These are phyloP conservation scores for Neodon shergylaensis DNA, from an alignment of 2,113 vertebrate genomes.

Conservation along the genomic window DNA sequence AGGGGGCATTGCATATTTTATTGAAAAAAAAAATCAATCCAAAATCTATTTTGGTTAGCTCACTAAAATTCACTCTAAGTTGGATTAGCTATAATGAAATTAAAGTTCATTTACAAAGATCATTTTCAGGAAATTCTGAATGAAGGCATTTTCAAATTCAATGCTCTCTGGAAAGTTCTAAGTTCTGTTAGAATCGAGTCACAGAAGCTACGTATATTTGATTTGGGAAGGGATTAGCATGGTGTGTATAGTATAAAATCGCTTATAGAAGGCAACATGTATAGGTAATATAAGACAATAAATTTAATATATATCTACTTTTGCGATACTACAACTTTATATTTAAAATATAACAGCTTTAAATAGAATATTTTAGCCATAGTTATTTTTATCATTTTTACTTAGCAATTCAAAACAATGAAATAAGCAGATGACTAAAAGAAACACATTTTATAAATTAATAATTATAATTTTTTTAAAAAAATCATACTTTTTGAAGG, in stretches of 20 bases:
- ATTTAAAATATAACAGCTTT: slow-evolving; percentile 49
- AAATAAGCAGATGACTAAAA: slow-evolving; percentile 20
- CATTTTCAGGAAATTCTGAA: slow-evolving; percentile 71
- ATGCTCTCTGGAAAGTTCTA: slow-evolving; percentile 41
- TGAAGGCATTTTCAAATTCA: slow-evolving; percentile 57
- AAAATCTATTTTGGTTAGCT: slow-evolving; percentile 70
- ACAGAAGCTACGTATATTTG: background rate
- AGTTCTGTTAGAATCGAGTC: slow-evolving; percentile 52
- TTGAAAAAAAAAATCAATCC: slow-evolving; percentile 63
- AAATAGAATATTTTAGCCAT: slow-evolving; percentile 6
- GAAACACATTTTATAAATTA: background rate
- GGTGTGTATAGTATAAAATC: background rate
- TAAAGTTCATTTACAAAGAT: slow-evolving; percentile 69
- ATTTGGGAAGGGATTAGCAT: background rate
- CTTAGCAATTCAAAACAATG: slow-evolving; percentile 13
- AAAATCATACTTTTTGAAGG: background rate
- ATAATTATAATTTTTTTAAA: background rate
- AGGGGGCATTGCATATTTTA: slow-evolving; percentile 72
- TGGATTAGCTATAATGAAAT: slow-evolving; percentile 66
- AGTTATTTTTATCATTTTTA: background rate
- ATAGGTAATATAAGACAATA: background rate
- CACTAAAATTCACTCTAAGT: slow-evolving; percentile 71
- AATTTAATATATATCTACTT: background rate
- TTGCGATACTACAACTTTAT: background rate
- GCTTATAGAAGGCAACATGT: background rate